Evolutionary conservation across 2,113 vertebrate species (phyloP).

Genomic region (Coryphaenoides rupestris): DNA sequence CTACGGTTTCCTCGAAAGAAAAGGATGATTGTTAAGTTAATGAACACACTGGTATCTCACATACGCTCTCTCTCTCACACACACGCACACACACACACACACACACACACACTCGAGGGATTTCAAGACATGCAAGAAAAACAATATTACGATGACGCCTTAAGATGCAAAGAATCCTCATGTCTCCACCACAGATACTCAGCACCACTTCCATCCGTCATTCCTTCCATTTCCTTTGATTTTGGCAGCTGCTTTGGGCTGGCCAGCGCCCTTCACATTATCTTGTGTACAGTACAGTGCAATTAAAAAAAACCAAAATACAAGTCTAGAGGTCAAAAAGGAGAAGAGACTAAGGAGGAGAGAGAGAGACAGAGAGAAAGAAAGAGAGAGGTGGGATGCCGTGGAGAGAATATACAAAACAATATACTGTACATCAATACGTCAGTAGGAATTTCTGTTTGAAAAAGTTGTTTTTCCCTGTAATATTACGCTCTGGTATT

Average conservation of each 20-base stretch:
- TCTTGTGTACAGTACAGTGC: constrained; percentile 54
- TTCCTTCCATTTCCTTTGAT: constrained; percentile 44
- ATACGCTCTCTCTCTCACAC: neutral
- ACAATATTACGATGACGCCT: neutral
- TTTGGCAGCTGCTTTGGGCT: constrained; percentile 52
- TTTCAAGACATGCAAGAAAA: neutral
- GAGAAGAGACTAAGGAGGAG: constrained; percentile 12
- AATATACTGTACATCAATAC: constrained; percentile 19
- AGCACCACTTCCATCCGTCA: constrained; percentile 36
- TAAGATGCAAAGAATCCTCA: constrained; percentile 1
- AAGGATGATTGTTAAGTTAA: constrained; percentile 1
- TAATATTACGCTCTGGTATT: constrained; percentile 59
- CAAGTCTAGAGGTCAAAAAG: constrained; percentile 27
- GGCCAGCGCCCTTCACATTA: constrained; percentile 61
- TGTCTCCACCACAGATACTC: constrained; percentile 16
- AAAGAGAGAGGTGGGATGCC: constrained; percentile 1
- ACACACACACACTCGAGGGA: neutral
- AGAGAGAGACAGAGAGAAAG: neutral
- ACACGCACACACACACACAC: constrained; percentile 3
- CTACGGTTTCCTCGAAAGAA: constrained; percentile 24
- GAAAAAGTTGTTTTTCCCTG: constrained; percentile 63
- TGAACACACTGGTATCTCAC: neutral
- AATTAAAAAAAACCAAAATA: constrained; percentile 29
- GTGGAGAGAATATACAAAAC: constrained; percentile 43
- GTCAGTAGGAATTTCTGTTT: constrained; percentile 59